These are phyloP conservation scores for Dicyrtoma fusca DNA, from an alignment of 2,888 invertebrate species.

Conservation along the genomic window DNA sequence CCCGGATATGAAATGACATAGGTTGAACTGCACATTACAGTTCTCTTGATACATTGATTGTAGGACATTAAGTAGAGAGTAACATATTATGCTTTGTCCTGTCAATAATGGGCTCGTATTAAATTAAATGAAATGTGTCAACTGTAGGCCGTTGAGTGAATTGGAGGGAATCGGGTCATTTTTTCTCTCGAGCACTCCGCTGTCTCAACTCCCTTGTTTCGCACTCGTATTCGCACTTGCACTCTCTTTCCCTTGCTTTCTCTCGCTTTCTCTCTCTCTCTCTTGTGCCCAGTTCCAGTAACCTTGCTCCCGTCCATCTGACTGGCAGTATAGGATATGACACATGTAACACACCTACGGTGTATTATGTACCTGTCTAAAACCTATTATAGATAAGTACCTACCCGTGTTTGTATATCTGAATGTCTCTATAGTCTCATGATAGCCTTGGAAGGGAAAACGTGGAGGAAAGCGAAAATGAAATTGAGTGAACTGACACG, in stretches of 20 bases:
- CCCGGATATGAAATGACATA: not conserved
- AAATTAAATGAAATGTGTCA: slow-evolving; percentile 31
- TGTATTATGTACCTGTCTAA: not conserved
- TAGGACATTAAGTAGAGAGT: not conserved
- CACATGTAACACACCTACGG: not conserved
- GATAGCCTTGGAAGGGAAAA: no score
- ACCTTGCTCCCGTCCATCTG: no score
- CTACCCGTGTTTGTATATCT: no score
- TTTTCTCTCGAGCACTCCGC: no score
- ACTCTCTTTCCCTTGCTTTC: slow-evolving; percentile 8
- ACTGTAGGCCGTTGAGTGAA: not conserved
- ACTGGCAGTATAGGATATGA: no score
- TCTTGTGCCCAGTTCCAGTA: not conserved
- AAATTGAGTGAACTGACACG: slow-evolving; percentile 14
- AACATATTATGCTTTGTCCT: slow-evolving; percentile 1
- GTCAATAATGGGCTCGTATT: slow-evolving; percentile 23
- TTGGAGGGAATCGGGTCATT: slow-evolving; percentile 11
- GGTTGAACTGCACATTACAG: not conserved
- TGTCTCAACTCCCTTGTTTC: slow-evolving; percentile 1
- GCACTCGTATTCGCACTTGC: not conserved
- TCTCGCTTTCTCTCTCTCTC: slow-evolving; percentile 11
- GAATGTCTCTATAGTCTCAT: no score
- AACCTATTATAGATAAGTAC: no score
- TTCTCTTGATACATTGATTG: not conserved
- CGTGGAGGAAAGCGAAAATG: slow-evolving; percentile 2